These are phyloP conservation scores for Trichonephila clavipes DNA, from an alignment of 1,140 invertebrate species.

Conservation along the genomic window DNA sequence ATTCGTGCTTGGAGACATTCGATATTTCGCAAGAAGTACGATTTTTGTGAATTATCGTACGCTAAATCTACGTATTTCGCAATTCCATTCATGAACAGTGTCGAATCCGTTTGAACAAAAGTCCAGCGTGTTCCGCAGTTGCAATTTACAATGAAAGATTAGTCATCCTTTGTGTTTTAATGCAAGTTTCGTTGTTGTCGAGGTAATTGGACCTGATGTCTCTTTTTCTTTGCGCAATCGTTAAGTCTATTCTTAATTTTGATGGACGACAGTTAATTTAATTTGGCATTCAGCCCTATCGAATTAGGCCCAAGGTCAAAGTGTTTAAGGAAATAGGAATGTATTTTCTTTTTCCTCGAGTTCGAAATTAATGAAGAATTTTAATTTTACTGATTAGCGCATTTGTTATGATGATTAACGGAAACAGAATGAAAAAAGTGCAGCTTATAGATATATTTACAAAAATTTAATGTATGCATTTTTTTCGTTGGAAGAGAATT, in stretches of 20 bases:
- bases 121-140: background rate
- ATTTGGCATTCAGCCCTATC: background rate
- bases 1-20: background rate
- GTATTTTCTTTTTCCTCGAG: background rate
- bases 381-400: too few species aligned
- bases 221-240: background rate
- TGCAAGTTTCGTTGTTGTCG: background rate
- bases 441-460: too few species aligned
- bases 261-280: background rate
- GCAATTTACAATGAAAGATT: background rate
- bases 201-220: slow-evolving; percentile 9
- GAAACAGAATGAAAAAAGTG: too few species aligned
- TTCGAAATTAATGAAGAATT: background rate
- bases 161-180: slow-evolving; percentile 9
- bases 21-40: background rate
- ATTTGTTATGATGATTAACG: too few species aligned
- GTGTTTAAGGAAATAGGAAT: background rate
- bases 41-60: background rate
- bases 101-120: background rate
- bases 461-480: too few species aligned
- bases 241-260: slow-evolving; percentile 15
- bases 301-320: background rate
- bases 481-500: too few species aligned
- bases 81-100: background rate
- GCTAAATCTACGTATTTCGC: background rate